These are phyloP conservation scores for Pavo muticus DNA, from an alignment of 2,113 vertebrate species.

Conservation along the genomic window DNA sequence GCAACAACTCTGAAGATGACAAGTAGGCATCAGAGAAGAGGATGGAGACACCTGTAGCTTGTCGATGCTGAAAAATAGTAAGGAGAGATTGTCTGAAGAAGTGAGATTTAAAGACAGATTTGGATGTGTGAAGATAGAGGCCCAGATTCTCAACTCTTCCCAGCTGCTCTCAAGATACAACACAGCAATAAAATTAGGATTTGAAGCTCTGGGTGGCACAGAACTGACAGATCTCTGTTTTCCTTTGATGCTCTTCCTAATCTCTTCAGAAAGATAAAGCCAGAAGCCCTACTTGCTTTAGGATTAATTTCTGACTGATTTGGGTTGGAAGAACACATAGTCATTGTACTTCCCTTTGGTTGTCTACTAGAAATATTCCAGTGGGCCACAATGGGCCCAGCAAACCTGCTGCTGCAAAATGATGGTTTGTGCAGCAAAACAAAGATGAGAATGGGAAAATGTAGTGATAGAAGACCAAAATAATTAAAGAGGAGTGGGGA, in stretches of 20 bases:
- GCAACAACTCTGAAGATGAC: background rate
- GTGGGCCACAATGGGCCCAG: background rate
- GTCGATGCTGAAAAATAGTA: background rate
- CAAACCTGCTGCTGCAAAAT: background rate
- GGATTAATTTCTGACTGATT: background rate
- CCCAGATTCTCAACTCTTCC: slow-evolving; percentile 40
- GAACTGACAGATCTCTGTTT: slow-evolving; percentile 1
- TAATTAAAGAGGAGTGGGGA: background rate
- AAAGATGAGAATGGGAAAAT: background rate
- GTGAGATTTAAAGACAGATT: slow-evolving; percentile 54
- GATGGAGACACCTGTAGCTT: slow-evolving; percentile 34
- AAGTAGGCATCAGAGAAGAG: background rate
- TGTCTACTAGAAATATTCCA: background rate
- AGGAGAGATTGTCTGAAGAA: slow-evolving; percentile 45
- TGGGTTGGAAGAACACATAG: background rate
- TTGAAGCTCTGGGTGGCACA: slow-evolving; percentile 19
- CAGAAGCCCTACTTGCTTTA: slow-evolving; percentile 14
- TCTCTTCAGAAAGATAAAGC: slow-evolving; percentile 6
- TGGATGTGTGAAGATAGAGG: slow-evolving; percentile 58
- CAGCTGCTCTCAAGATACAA: slow-evolving; percentile 32
- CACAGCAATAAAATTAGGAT: slow-evolving; percentile 57
- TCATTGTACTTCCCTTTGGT: background rate
- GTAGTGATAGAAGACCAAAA: background rate
- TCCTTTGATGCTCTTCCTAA: background rate
- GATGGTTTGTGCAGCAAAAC: background rate